Base-by-base conservation (phyloP, 2,888 invertebrate genomes). In the Zele albiditarsus region DNA sequence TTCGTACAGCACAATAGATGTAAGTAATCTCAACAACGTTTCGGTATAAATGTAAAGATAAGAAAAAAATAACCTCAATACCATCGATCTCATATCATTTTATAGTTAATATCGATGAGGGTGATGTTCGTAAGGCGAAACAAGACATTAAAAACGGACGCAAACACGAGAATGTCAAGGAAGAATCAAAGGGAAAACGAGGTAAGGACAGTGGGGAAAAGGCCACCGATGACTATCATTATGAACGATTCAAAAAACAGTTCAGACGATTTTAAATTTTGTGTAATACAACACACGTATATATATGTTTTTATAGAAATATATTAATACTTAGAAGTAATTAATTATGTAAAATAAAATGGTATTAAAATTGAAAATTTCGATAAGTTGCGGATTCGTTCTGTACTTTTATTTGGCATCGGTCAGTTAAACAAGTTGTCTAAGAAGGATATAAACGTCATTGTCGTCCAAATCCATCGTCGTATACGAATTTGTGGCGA, bases 1-100 rank as follows among this genome's bases (percentile, higher is more conserved):
- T 99, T 98, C 91, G 97, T 97, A 49, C 98, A 98, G 85, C 98
- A 98, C 87, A 98, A 98, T 90, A 92, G 98, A 92, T 98, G 96
- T 96, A 91, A 92, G 93, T 90, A 63, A 28, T 46, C 16, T 73
- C 6, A 46, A 20, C 27, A 10, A 16, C 6, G 14, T 42, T 49
- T n/a, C 42, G 38, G n/a, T 57, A 49, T 12, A 16, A 67, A 27
- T 31, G 16, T 31, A 46, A 46, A 53, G 53, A n/a, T 38, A 23
- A 31, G n/a, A 53, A 14, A 62, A 71, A 46, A 25, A 8, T 10
- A 46, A 49, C n/a, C n/a, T n/a, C 27, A 70, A 27, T 38, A 31
- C 6, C 28, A 20, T 31, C 31, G 12, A 38, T 12, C 12, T 12
- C 27, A 46, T 28, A 14, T 71, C 69, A 74, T 75, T 81, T 65